Evolutionary conservation across 2,113 vertebrate genomes (phyloP), one percentile per base, ranked within the genome.

Genomic region (Copsychus sechellarum): DNA sequence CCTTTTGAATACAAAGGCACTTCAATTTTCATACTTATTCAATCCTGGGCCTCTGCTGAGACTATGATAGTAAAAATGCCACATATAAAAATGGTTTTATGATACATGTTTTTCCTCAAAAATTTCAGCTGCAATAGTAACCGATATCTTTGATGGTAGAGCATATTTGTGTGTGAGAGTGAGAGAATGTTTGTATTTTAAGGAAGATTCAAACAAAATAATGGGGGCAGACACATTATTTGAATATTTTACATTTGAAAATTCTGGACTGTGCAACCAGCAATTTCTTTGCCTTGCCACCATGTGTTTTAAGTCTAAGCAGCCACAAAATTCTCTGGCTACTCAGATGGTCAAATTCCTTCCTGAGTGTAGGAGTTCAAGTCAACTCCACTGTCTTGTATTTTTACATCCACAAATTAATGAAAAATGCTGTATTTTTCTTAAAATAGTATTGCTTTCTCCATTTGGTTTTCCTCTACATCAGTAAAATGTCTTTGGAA

Each of bases 21-120:
- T 91, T 94, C 78, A 79, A 9, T 93, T 96, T 82, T 87, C 81
- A 65, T 7, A 24, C 74, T 80, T 93, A 86, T 92, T 88, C 73
- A 81, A 29, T 79, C 43, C 70, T 29, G 8, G 62, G 21, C 50
- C 28, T 93, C 81, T 90, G 36, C 66, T 80, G 85, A 88, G 74
- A 36, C 40, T 57, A 5, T 50, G 48, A n/a, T 57, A 80, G 70
- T 80, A 80, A 81, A 95, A 92, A 56, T 79, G 43, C 43, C 81
- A 72, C n/a, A 28, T 56, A n/a, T 67, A 47, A 79, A 87, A 91
- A 51, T 82, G 57, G 28, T 53, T 85, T 79, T 82, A 72, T 87
- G 77, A 43, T 67, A 53, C 26, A 43, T 42, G 20, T 87, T 93
- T 90, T 43, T 91, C 38, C 60, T 94, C 72, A 91, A 38, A 80